These are phyloP conservation scores for Gnathonemus echidnorhynchus DNA, from an alignment of 2,113 vertebrate genomes.

Conservation along the genomic window DNA sequence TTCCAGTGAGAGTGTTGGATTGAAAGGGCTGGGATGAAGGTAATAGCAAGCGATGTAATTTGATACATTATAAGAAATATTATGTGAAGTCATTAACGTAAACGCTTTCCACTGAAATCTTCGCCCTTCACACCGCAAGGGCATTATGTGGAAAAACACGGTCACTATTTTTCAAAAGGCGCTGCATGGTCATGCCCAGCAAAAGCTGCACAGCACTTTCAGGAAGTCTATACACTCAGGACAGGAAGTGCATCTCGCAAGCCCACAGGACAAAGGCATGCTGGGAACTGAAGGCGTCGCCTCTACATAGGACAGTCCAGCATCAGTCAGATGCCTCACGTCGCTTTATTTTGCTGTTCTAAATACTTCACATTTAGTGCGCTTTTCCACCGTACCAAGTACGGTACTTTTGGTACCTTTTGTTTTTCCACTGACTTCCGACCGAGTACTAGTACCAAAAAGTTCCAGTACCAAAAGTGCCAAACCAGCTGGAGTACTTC, in stretches of 20 bases:
- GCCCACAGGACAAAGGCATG: background rate
- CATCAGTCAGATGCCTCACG: background rate
- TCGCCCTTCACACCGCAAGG: background rate
- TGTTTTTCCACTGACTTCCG: too few species aligned
- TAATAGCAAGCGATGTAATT: background rate
- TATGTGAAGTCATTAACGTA: background rate
- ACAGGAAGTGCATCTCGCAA: background rate
- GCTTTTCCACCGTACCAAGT: too few species aligned
- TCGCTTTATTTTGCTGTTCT: background rate
- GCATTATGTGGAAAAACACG: background rate
- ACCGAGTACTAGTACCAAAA: too few species aligned
- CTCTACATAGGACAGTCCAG: background rate
- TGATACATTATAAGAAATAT: background rate
- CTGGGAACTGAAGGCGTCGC: background rate
- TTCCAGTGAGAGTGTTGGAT: background rate
- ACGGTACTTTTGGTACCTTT: too few species aligned
- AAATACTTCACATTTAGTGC: background rate
- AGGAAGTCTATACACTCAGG: background rate
- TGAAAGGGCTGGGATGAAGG: background rate
- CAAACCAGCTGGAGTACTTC: too few species aligned
- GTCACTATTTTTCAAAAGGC: background rate
- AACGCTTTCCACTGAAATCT: background rate
- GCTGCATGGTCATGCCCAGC: background rate
- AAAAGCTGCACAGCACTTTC: background rate
- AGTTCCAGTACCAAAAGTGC: too few species aligned